Evolutionary conservation across 2,797 vertebrate species (phyloP).

Genomic region (Eleutherodactylus coqui): DNA sequence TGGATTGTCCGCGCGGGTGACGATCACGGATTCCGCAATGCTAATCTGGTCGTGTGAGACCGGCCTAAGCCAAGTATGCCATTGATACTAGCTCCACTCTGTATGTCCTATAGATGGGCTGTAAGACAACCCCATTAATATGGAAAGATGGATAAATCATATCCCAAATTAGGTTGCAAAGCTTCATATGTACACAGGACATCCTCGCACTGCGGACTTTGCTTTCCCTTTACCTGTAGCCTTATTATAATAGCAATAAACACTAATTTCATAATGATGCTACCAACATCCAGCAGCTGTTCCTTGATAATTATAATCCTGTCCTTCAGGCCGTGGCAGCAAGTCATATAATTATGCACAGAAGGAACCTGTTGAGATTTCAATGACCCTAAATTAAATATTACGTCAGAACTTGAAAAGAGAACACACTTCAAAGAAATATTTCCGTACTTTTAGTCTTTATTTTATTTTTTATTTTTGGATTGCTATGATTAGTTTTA

Average conservation of each 20-base stretch:
- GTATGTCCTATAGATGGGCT: too few species aligned
- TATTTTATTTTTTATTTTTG: not conserved
- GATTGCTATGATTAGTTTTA: not conserved
- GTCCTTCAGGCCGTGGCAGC: not conserved
- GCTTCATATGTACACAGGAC: too few species aligned
- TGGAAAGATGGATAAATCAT: too few species aligned
- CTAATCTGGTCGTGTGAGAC: too few species aligned
- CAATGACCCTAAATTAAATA: slow-evolving; percentile 13
- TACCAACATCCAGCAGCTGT: not conserved
- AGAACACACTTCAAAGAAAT: slow-evolving; percentile 12
- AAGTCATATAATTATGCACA: not conserved
- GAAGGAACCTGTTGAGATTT: not conserved
- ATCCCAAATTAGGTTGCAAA: too few species aligned
- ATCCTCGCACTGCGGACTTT: too few species aligned
- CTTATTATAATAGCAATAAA: not conserved
- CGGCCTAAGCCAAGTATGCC: too few species aligned
- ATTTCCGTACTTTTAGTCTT: not conserved
- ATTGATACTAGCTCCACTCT: too few species aligned
- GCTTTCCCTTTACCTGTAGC: not conserved
- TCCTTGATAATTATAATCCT: not conserved
- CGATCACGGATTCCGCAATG: too few species aligned
- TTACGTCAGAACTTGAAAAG: slow-evolving; percentile 28
- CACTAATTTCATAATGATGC: not conserved
- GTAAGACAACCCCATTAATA: too few species aligned
- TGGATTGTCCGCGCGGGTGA: too few species aligned